Percentiles rank a stretch among this genome's conserved stretches.
These are phyloP conservation scores for Lepeophtheirus nordmannii DNA, from an alignment of 2,888 invertebrate genomes.

Conservation along the genomic window DNA sequence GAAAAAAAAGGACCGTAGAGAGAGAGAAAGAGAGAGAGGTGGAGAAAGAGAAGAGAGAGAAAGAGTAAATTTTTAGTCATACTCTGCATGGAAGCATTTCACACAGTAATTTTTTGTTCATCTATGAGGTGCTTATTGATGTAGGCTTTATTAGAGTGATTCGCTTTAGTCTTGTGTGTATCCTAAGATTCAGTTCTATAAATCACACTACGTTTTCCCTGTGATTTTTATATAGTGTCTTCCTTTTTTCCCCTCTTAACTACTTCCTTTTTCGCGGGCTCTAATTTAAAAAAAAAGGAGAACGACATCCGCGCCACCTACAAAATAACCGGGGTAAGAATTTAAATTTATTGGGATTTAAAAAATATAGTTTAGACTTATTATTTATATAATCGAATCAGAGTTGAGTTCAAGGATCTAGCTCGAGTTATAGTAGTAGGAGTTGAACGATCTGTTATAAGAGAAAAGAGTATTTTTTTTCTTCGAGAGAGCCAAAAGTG, in stretches of 20 bases:
- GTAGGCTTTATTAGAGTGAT: background rate
- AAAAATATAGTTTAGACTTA: background rate
- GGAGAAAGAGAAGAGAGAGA: conserved; percentile 18
- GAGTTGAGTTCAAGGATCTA: background rate
- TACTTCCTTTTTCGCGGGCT: conserved; percentile 7
- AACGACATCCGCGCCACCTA: background rate
- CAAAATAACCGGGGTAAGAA: conserved; percentile 2
- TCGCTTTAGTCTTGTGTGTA: background rate
- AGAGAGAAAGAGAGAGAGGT: conserved; percentile 10
- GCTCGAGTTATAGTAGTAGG: background rate
- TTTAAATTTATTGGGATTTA: background rate
- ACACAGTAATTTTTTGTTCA: background rate
- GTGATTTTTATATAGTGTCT: no score
- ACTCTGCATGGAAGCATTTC: conserved; percentile 2
- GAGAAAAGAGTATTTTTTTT: background rate
- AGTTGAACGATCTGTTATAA: background rate
- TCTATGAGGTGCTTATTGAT: background rate
- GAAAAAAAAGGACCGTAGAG: conserved; percentile 5
- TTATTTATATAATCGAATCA: background rate
- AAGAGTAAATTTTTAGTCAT: background rate
- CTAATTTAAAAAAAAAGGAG: background rate
- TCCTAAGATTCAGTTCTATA: background rate
- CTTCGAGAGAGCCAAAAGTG: background rate
- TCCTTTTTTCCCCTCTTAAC: no score
- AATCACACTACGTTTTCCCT: background rate